Conservation (phyloP, 2,888 invertebrate species). For the Synanthedon myopaeformis region DNA sequence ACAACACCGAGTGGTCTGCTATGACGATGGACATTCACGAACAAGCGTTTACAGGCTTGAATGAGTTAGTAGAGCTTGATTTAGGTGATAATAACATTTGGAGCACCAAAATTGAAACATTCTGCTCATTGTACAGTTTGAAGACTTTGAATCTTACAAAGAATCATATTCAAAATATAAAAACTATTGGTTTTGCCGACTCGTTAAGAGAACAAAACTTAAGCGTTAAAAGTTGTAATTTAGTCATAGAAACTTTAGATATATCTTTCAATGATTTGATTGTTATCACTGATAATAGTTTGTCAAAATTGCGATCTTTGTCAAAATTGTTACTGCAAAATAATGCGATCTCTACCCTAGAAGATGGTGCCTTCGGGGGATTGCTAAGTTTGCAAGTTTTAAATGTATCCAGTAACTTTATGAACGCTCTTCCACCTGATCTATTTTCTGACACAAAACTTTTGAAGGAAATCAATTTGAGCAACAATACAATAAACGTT, state of each 20-base stretch:
- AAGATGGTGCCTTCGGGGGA: constrained; percentile 79
- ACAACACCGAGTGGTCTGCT: constrained; percentile 83
- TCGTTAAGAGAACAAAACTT: constrained; percentile 70
- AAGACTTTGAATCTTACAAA: constrained; percentile 78
- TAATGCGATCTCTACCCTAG: constrained; percentile 80
- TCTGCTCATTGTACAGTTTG: constrained; percentile 79
- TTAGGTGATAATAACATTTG: constrained; percentile 82
- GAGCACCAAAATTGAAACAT: constrained; percentile 77
- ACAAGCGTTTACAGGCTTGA: constrained; percentile 76
- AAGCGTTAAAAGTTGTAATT: constrained; percentile 75
- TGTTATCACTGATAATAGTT: constrained; percentile 75
- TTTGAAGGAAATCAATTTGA: constrained; percentile 76
- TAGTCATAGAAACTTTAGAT: constrained; percentile 77
- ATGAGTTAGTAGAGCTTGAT: constrained; percentile 76
- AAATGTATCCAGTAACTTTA: constrained; percentile 83
- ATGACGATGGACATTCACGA: constrained; percentile 80
- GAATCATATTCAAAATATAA: constrained; percentile 83
- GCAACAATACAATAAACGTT: constrained; percentile 82
- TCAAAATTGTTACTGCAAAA: constrained; percentile 78
- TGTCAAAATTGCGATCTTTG: constrained; percentile 77
- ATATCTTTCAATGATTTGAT: constrained; percentile 80
- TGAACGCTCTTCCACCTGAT: constrained; percentile 80
- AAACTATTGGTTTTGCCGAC: constrained; percentile 80
- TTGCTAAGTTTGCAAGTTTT: constrained; percentile 76
- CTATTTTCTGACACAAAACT: constrained; percentile 77